phyloP scores from a whole-genome alignment of 2,888 invertebrate species.

The Acleris sparsana region DNA sequence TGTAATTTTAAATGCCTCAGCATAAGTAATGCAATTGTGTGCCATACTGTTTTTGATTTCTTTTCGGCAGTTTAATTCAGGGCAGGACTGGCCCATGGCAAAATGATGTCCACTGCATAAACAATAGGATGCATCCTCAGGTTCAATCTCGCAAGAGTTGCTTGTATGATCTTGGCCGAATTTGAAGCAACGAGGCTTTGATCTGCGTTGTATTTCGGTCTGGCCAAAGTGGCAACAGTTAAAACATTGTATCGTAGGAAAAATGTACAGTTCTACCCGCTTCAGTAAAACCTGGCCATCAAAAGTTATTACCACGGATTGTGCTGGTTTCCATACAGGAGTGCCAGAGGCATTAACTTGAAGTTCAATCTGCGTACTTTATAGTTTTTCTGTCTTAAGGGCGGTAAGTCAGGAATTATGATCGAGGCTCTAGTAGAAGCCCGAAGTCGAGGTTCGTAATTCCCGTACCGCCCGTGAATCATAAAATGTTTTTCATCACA shows the following conservation, averaged over 20 bases:
- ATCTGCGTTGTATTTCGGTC: background rate
- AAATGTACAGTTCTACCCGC: no score
- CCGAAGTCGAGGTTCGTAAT: no score
- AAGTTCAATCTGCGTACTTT: background rate
- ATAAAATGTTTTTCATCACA: no score
- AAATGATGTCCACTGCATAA: background rate
- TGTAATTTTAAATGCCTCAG: background rate
- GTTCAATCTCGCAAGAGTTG: background rate
- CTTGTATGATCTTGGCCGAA: background rate
- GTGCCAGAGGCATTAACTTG: background rate
- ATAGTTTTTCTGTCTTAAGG: no score
- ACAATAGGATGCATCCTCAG: background rate
- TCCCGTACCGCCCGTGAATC: no score
- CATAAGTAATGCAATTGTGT: background rate
- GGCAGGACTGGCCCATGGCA: background rate
- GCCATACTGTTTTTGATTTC: background rate
- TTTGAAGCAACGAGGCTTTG: background rate
- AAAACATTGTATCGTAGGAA: no score
- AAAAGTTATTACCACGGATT: background rate
- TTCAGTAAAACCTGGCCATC: background rate
- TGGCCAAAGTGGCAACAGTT: conserved; percentile 1
- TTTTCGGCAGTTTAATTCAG: background rate
- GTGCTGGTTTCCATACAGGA: background rate
- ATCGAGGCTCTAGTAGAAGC: no score
- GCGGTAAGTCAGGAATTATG: no score